Evolutionary conservation across 2,797 vertebrate species (phyloP).

Genomic region (Sardinella longiceps): DNA sequence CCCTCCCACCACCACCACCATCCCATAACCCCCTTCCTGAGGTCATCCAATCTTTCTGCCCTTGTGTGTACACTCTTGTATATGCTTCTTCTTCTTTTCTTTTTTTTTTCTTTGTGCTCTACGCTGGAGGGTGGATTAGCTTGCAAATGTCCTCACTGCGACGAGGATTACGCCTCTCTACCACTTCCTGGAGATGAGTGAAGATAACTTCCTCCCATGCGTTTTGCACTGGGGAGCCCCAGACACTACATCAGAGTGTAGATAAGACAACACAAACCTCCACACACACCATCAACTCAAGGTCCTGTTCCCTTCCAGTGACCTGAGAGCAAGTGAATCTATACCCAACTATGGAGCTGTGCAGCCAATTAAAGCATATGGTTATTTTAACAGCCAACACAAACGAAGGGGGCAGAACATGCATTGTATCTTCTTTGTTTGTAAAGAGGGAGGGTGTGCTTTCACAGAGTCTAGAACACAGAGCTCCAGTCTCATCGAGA

Average conservation of each 20-base stretch:
- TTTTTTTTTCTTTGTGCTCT: too few relatives aligned
- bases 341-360: neutral
- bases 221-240: neutral
- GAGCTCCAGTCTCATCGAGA: neutral
- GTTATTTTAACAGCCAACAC: neutral
- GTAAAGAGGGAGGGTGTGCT: conserved; percentile 12
- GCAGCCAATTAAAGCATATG: neutral
- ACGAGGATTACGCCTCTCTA: conserved; percentile 24
- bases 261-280: conserved; percentile 15
- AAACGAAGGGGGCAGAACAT: neutral
- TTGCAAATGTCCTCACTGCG: conserved; percentile 9
- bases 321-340: neutral
- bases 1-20: too few relatives aligned
- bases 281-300: neutral
- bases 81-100: neutral
- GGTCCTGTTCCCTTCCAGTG: neutral
- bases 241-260: neutral
- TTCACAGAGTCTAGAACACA: conserved; percentile 19
- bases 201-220: neutral
- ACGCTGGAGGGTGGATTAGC: conserved; percentile 6
- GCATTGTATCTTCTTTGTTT: conserved; percentile 6
- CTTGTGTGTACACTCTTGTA: neutral
- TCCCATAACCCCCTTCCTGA: too few relatives aligned
- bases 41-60: conserved; percentile 1
- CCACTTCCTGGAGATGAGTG: conserved; percentile 1